These are phyloP conservation scores for Anolis sagrei DNA, from an alignment of 2,113 vertebrate genomes.

Conservation along the genomic window DNA sequence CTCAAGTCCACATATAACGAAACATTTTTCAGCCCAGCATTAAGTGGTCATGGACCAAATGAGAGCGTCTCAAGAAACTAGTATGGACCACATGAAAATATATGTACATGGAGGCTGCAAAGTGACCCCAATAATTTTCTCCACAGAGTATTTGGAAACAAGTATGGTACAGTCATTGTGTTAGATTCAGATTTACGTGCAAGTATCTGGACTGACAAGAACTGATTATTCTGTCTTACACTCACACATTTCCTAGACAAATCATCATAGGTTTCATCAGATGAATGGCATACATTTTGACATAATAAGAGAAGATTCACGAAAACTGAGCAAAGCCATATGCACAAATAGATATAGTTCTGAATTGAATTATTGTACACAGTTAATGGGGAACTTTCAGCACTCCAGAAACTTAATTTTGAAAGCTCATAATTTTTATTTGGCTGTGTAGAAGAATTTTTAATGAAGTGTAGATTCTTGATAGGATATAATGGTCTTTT, in stretches of 20 bases:
- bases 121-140: neutral
- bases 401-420: too few relatives aligned
- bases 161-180: neutral
- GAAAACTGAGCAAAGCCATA: neutral
- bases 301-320: neutral
- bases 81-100: neutral
- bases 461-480: too few relatives aligned
- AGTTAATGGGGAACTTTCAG: too few relatives aligned
- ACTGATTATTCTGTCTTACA: neutral
- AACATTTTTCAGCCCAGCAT: neutral
- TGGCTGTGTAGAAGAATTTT: too few relatives aligned
- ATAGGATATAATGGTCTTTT: too few relatives aligned
- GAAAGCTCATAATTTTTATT: too few relatives aligned
- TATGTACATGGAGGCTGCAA: neutral
- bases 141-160: neutral
- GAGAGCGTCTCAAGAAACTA: neutral
- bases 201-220: neutral
- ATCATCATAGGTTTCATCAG: neutral
- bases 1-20: neutral
- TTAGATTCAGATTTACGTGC: neutral
- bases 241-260: neutral
- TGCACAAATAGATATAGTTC: neutral
- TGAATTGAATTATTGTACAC: neutral
- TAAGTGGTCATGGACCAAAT: neutral
- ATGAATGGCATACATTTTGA: neutral